Percentiles rank a stretch among this genome's conserved stretches.
Evolutionary conservation across 2,888 invertebrate genomes (phyloP).

Genomic region (Phasia obesa): DNA sequence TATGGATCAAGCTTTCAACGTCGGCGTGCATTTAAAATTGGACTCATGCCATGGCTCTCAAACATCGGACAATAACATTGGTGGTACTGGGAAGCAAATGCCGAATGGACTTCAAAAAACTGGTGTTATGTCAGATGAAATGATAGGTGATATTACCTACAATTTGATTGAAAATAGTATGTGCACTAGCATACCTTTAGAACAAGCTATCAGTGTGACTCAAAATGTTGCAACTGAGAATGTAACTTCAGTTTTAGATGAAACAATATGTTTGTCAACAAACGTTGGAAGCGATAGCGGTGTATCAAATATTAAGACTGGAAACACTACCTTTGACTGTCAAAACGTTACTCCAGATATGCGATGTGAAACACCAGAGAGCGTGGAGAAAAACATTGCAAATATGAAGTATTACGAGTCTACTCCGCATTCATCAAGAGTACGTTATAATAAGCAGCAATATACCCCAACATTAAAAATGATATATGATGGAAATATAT

Average conservation of each 20-base stretch:
- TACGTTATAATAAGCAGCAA: conserved; percentile 73
- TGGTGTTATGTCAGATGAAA: conserved; percentile 77
- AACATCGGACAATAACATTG: neutral
- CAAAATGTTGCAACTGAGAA: conserved; percentile 69
- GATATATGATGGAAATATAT: conserved; percentile 77
- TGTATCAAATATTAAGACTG: conserved; percentile 68
- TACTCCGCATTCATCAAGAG: conserved; percentile 77
- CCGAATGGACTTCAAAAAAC: conserved; percentile 70
- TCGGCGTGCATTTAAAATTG: conserved; percentile 52
- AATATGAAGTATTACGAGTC: conserved; percentile 76
- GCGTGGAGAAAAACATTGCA: conserved; percentile 72
- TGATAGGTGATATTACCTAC: conserved; percentile 80
- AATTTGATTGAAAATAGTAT: conserved; percentile 79
- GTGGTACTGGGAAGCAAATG: conserved; percentile 5
- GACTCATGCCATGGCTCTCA: conserved; percentile 8
- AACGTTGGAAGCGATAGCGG: conserved; percentile 3
- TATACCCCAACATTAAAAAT: conserved; percentile 77
- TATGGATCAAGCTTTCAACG: conserved; percentile 31
- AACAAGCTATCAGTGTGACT: conserved; percentile 61
- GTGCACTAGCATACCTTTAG: conserved; percentile 58
- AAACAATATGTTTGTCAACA: conserved; percentile 74
- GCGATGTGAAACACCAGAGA: conserved; percentile 79
- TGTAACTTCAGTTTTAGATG: conserved; percentile 74
- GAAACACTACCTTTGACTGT: conserved; percentile 73
- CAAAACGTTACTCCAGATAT: conserved; percentile 67